A percentile compares a stretch with the other conserved stretches of the same genome.
Conservation (phyloP, 2,797 vertebrate genomes). For the Ambastaia sidthimunki region DNA sequence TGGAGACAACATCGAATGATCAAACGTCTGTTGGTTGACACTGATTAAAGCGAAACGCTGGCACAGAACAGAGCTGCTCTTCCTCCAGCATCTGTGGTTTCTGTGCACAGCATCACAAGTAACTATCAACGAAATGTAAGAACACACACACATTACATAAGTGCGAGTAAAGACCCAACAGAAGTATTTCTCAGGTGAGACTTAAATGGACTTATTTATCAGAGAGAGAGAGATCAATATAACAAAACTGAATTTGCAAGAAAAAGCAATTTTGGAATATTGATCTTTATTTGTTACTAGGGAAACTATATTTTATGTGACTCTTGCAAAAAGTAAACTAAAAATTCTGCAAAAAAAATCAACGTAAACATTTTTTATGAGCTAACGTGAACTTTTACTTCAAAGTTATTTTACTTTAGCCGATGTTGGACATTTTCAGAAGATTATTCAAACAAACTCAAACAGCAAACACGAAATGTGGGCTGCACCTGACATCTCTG, state of each 20-base stretch:
- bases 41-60: slow-evolving; percentile 26
- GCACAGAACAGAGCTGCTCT: neutral
- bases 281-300: slow-evolving; percentile 59
- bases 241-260: slow-evolving; percentile 55
- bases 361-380: too few species aligned
- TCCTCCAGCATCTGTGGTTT: slow-evolving; percentile 33
- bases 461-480: neutral
- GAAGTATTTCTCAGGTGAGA: slow-evolving; percentile 73
- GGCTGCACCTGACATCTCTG: neutral
- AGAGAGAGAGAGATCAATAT: slow-evolving; percentile 43
- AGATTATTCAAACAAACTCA: neutral
- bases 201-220: slow-evolving; percentile 66
- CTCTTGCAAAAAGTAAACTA: too few species aligned
- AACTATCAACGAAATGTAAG: slow-evolving; percentile 71
- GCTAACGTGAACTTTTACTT: neutral
- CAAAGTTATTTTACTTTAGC: neutral
- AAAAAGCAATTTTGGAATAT: slow-evolving; percentile 44
- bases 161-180: slow-evolving; percentile 66
- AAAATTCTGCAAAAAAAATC: too few species aligned
- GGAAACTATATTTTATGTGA: slow-evolving; percentile 9
- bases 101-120: slow-evolving; percentile 62
- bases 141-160: slow-evolving; percentile 68
- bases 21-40: slow-evolving; percentile 35
- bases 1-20: slow-evolving; percentile 19
- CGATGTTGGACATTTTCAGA: neutral